Percentiles rank a stretch among this genome's conserved stretches.
These are phyloP conservation scores for Tautogolabrus adspersus DNA, from an alignment of 2,113 vertebrate species.

Conservation along the genomic window DNA sequence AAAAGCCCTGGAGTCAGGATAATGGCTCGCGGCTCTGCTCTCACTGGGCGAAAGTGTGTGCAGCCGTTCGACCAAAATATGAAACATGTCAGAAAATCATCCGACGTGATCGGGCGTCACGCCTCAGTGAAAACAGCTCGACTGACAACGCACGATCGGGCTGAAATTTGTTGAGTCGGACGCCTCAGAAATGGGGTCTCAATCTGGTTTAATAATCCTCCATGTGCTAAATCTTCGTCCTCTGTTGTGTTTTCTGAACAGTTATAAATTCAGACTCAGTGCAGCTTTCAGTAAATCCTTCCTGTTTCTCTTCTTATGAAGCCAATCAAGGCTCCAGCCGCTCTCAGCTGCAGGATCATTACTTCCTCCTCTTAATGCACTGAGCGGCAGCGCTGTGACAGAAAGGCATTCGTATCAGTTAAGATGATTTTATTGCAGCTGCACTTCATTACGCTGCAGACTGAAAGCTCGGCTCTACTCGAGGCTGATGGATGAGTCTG, in stretches of 20 bases:
- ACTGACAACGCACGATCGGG: no score
- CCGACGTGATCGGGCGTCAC: no score
- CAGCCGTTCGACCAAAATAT: no score
- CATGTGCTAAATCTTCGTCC: background rate
- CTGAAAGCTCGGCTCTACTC: background rate
- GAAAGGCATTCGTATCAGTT: background rate
- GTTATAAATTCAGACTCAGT: background rate
- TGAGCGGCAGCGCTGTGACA: slow-evolving; percentile 12
- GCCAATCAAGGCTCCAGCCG: background rate
- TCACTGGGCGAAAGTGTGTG: no score
- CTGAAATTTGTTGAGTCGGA: no score
- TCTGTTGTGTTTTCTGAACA: background rate
- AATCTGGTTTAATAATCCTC: no score
- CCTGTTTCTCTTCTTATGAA: slow-evolving; percentile 2
- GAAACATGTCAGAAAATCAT: no score
- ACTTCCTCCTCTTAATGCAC: slow-evolving; percentile 29
- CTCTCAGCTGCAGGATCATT: slow-evolving; percentile 36
- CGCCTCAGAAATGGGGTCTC: no score
- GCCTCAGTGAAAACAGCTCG: no score
- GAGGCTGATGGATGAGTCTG: background rate
- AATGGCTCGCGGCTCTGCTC: no score
- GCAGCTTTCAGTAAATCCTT: slow-evolving; percentile 23
- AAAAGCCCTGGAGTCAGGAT: no score
- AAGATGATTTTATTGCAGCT: background rate
- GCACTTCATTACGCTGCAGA: slow-evolving; percentile 29